phyloP scores from a whole-genome alignment of 1,140 invertebrate species.

The Globodera rostochiensis region DNA sequence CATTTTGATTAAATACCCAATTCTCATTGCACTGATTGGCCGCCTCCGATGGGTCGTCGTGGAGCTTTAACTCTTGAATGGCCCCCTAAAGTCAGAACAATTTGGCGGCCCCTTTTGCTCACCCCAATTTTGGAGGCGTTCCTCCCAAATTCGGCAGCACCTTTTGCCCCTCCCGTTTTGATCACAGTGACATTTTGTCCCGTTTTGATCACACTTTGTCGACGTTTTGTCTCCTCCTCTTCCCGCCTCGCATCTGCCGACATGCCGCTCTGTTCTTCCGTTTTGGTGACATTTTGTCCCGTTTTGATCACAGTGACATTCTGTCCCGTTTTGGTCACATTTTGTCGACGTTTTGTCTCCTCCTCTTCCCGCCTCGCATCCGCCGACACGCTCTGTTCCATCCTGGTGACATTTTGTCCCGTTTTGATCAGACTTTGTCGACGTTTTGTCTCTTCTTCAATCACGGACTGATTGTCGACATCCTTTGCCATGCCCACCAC shows the following conservation, averaged over 20 bases:
- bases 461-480: no score
- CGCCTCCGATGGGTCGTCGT: conserved; percentile 73
- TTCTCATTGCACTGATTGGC: conserved; percentile 73
- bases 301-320: no score
- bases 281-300: not conserved
- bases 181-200: not conserved
- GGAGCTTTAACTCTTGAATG: conserved; percentile 77
- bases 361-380: no score
- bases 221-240: no score
- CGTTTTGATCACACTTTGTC: no score
- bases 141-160: not conserved
- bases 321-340: no score
- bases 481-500: no score
- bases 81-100: conserved; percentile 72
- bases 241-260: no score
- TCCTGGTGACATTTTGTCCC: not conserved
- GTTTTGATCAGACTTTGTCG: not conserved
- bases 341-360: not conserved
- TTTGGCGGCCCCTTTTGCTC: conserved; percentile 1
- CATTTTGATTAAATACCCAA: conserved; percentile 36
- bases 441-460: not conserved
- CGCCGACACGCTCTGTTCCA: no score
- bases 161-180: not conserved
- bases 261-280: no score
- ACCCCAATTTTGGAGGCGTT: not conserved